Base-by-base conservation (phyloP, 2,113 vertebrate genomes). In the Solea solea region DNA sequence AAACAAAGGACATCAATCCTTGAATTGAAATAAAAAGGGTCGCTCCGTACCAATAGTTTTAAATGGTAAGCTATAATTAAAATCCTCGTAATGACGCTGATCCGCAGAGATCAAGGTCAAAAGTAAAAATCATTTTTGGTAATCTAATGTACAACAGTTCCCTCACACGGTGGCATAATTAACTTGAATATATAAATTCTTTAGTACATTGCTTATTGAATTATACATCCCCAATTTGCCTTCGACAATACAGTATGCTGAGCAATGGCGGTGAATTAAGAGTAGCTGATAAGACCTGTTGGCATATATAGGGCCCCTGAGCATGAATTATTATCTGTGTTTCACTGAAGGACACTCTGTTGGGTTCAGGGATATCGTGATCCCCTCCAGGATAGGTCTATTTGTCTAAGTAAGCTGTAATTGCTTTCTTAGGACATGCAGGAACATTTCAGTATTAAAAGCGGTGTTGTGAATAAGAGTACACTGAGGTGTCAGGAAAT, bases 131-230 rank as follows among this genome's bases (percentile, higher is more conserved):
- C 67, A 88, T 78, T 89, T 87, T 87, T 83, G 67, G 78, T 79
- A 86, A 91, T 90, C 83, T 66, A 53, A 85, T 83, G 79, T 88
- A 90, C 84, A 89, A 82, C 82, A 76, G 69, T 72, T 78, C 85
- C 80, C 81, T 82, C 74, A 72, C 83, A 85, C 59, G 65, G 86
- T 90, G 90, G 92, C 92, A 92, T 95, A 95, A 96, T 95, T 95
- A 95, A 94, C 93, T 92, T 84, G 82, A 93, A 93, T 94, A 88
- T 94, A 95, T 95, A 90, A 94, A 95, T 94, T 93, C 92, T 95
- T 96, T 93, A 95, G 93, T 89, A 89, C 91, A 84, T 85, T 91
- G 93, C 94, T 95, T 92, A 95, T 95, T 96, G 94, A 95, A 95
- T 94, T 92, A 90, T 89, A 91, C 71, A 93, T 91, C 75, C 78